phyloP scores from a whole-genome alignment of 2,797 vertebrate species.

The Phrynocephalus forsythii region DNA sequence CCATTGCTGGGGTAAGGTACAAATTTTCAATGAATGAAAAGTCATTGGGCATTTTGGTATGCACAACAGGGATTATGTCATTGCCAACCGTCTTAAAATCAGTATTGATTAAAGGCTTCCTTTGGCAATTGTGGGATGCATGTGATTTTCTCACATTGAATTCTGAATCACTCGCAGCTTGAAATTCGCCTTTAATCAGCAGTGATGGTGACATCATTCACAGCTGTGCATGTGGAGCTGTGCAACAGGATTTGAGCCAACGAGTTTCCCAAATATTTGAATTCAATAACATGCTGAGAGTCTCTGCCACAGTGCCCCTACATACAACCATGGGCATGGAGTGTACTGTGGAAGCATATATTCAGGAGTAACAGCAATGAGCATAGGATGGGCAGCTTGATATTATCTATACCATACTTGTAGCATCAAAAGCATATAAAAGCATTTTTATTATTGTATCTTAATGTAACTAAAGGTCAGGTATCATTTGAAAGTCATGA shows the following conservation, averaged over 20 bases:
- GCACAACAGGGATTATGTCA: background rate
- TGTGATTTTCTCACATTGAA: too few species aligned
- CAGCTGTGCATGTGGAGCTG: too few species aligned
- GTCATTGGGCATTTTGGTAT: background rate
- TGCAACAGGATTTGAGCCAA: too few species aligned
- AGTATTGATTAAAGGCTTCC: background rate
- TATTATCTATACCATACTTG: background rate
- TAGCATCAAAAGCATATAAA: background rate
- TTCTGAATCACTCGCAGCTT: background rate
- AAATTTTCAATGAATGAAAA: background rate
- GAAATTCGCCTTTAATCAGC: too few species aligned
- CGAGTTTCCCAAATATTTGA: background rate
- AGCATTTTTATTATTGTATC: background rate
- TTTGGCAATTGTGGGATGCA: too few species aligned
- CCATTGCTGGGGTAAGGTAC: background rate
- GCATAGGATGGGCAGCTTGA: background rate
- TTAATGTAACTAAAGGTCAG: conserved; percentile 24
- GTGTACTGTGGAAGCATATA: background rate
- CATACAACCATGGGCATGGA: background rate
- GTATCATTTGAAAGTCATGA: conserved; percentile 26
- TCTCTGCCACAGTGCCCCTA: too few species aligned
- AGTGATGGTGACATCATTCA: too few species aligned
- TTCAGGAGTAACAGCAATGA: background rate
- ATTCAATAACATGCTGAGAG: background rate
- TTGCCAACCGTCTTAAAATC: too few species aligned